Evolutionary conservation across 2,888 invertebrate species (phyloP).

Genomic region (Seira sanloemensis): DNA sequence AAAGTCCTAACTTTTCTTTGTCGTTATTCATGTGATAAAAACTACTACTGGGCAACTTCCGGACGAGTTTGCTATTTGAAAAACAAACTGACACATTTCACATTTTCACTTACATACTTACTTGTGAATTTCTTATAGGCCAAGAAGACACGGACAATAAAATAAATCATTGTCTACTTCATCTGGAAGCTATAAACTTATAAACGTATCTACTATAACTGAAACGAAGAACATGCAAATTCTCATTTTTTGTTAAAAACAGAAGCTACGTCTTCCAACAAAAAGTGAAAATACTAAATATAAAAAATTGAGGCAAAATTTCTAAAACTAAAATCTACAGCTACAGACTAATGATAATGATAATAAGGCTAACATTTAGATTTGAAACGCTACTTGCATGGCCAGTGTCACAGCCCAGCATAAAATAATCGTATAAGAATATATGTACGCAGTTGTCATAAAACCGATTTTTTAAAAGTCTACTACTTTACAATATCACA

Average conservation of each 20-base stretch:
- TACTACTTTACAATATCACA: no score
- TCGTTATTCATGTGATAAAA: neutral
- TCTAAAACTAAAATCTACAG: neutral
- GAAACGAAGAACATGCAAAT: neutral
- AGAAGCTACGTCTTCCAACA: neutral
- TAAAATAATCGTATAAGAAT: neutral
- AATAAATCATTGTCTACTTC: neutral
- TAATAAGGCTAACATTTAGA: neutral
- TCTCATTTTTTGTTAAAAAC: neutral
- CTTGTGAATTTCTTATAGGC: conserved; percentile 45
- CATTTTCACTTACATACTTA: conserved; percentile 27
- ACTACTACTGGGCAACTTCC: conserved; percentile 56
- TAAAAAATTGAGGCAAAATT: neutral
- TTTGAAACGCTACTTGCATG: neutral
- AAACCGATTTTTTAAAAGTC: neutral
- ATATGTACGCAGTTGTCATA: neutral
- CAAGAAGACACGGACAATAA: conserved; percentile 72
- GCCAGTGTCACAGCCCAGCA: neutral
- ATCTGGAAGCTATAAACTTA: neutral
- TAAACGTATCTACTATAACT: no score
- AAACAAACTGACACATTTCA: conserved; percentile 21
- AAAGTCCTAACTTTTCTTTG: neutral
- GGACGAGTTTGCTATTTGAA: conserved; percentile 17
- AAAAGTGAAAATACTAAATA: neutral
- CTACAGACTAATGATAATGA: neutral